Conservation (phyloP, 2,113 vertebrate genomes). For the Telmatochromis brichardi region DNA sequence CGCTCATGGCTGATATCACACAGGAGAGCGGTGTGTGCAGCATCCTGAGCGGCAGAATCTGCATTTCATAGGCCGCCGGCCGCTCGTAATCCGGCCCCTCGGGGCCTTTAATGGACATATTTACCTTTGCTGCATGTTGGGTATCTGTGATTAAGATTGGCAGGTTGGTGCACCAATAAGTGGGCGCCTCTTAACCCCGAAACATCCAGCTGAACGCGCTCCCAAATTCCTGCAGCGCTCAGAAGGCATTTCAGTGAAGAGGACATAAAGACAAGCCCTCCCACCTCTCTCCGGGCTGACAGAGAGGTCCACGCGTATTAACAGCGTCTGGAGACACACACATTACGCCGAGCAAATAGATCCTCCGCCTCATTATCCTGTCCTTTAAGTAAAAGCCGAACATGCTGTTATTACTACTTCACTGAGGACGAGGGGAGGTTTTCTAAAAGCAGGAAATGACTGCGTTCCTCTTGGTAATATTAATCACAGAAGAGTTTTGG, state of each 20-base stretch:
- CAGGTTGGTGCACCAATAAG: slow-evolving; percentile 37
- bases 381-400: slow-evolving; percentile 70
- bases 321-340: slow-evolving; percentile 63
- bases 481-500: background rate
- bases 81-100: slow-evolving; percentile 54
- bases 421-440: slow-evolving; percentile 21
- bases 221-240: background rate
- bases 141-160: slow-evolving; percentile 55
- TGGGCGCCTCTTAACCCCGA: background rate
- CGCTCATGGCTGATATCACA: slow-evolving; percentile 77
- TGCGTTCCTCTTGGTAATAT: background rate
- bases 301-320: slow-evolving; percentile 45
- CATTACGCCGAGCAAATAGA: slow-evolving; percentile 74
- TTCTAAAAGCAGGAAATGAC: background rate
- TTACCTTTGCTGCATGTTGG: slow-evolving; percentile 59
- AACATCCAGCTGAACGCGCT: background rate
- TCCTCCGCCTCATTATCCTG: slow-evolving; percentile 72
- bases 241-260: background rate
- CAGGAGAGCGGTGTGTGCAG: slow-evolving; percentile 66
- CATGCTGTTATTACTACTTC: slow-evolving; percentile 52
- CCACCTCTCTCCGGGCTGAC: background rate
- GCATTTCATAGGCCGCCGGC: slow-evolving; percentile 56
- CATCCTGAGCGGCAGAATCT: slow-evolving; percentile 66
- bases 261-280: background rate
- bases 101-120: slow-evolving; percentile 61